These are phyloP conservation scores for Phallusia fumigata DNA, from an alignment of 23 tunicate genomes.

Conservation along the genomic window DNA sequence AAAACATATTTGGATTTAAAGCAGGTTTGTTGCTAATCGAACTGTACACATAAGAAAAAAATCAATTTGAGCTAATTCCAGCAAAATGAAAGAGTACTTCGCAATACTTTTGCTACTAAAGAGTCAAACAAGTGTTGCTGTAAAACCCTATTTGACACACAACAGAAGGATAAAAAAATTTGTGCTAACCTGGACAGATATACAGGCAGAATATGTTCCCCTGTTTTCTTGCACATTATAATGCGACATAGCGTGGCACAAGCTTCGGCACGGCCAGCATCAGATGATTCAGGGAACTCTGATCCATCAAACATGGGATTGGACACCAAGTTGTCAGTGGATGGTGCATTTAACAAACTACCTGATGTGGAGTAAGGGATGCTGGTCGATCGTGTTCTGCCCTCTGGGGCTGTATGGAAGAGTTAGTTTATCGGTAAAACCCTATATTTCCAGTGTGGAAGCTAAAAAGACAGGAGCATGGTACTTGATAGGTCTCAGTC, in stretches of 20 bases:
- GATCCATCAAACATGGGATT: conserved; percentile 80
- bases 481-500: too few species aligned
- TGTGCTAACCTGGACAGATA: conserved; percentile 69
- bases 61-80: neutral
- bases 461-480: too few species aligned
- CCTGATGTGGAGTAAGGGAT: conserved; percentile 21
- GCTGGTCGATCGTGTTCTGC: conserved; percentile 37
- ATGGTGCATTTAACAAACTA: conserved; percentile 22
- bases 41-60: too few species aligned
- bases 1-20: neutral
- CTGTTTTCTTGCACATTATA: conserved; percentile 71
- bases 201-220: conserved; percentile 77
- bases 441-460: too few species aligned
- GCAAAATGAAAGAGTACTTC: too few species aligned
- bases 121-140: too few species aligned
- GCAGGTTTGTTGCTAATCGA: neutral
- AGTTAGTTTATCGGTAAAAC: too few species aligned
- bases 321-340: conserved; percentile 57
- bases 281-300: conserved; percentile 70
- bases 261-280: conserved; percentile 94
- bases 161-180: neutral
- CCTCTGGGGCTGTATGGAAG: neutral
- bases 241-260: conserved; percentile 85
- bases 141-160: too few species aligned
- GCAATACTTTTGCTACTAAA: too few species aligned